A percentile compares a stretch with the other conserved stretches of the same genome.
Evolutionary conservation across 2,113 vertebrate species (phyloP).

Genomic region (Nettapus auritus): DNA sequence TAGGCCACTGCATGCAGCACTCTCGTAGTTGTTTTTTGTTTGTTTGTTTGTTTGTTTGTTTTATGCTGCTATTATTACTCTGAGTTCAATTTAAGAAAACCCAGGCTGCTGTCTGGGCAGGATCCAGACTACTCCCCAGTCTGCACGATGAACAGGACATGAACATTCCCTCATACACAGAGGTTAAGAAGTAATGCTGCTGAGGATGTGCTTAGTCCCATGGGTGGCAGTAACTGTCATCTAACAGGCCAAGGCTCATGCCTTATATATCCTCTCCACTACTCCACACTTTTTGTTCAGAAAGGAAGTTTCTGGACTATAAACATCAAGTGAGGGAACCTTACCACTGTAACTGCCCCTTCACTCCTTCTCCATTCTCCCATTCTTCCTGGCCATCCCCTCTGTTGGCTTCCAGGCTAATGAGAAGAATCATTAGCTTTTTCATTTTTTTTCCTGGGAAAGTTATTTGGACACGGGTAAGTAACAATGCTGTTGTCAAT

Average conservation of each 20-base stretch:
- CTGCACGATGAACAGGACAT: not conserved
- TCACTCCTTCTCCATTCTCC: not conserved
- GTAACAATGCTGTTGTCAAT: not conserved
- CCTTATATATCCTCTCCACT: not conserved
- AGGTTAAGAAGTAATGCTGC: not conserved
- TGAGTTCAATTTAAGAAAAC: constrained; percentile 26
- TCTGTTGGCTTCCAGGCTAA: not conserved
- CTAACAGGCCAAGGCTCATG: not conserved
- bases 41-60: no score
- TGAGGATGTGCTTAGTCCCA: not conserved
- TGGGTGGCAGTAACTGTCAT: not conserved
- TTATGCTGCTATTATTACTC: constrained; percentile 49
- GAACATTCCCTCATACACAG: not conserved
- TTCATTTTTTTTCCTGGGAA: not conserved
- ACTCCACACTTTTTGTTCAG: not conserved
- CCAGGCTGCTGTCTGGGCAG: constrained; percentile 12
- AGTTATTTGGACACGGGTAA: not conserved
- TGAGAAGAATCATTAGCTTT: not conserved
- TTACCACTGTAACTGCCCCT: not conserved
- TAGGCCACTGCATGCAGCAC: not conserved
- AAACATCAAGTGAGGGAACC: not conserved
- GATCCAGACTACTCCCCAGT: not conserved
- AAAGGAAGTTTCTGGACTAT: not conserved
- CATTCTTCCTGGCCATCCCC: not conserved
- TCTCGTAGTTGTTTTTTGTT: not conserved